Evolutionary conservation across 2,888 invertebrate species (phyloP).

Genomic region (Linhomoeus sp.): DNA sequence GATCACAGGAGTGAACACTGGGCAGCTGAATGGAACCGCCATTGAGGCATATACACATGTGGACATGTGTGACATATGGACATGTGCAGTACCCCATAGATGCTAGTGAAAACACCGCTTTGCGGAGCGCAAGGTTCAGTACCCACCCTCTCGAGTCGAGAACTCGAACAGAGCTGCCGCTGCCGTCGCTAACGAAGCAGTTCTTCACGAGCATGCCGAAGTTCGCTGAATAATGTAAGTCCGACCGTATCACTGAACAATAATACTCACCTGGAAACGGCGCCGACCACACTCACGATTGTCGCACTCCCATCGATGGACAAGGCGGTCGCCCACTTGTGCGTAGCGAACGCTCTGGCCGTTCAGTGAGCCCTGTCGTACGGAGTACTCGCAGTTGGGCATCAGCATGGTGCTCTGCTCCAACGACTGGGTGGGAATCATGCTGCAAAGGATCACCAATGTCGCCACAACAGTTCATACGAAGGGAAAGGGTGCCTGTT

Average conservation of each 20-base stretch:
- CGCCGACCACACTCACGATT: conserved; percentile 9
- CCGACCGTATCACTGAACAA: too few species aligned
- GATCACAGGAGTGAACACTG: conserved; percentile 14
- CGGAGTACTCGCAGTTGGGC: conserved; percentile 14
- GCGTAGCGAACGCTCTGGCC: conserved; percentile 12
- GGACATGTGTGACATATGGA: background rate
- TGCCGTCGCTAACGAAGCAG: conserved; percentile 12
- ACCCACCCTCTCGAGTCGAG: conserved; percentile 13
- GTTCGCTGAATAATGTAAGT: conserved; percentile 10
- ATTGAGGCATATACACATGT: background rate
- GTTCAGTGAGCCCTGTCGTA: conserved; percentile 13
- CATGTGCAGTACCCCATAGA: background rate
- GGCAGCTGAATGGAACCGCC: conserved; percentile 10
- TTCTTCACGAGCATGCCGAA: conserved; percentile 18
- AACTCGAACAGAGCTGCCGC: conserved; percentile 8
- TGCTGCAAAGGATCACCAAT: conserved; percentile 6
- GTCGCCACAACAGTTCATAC: background rate
- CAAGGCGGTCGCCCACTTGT: conserved; percentile 13
- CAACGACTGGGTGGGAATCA: conserved; percentile 12
- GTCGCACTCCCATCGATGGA: conserved; percentile 19
- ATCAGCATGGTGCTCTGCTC: conserved; percentile 12
- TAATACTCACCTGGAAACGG: too few species aligned
- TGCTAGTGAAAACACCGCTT: too few species aligned
- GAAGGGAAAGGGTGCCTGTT: background rate
- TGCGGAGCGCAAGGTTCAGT: too few species aligned